phyloP scores from a whole-genome alignment of 2,888 invertebrate species.

The Ferdinandea cuprea region DNA sequence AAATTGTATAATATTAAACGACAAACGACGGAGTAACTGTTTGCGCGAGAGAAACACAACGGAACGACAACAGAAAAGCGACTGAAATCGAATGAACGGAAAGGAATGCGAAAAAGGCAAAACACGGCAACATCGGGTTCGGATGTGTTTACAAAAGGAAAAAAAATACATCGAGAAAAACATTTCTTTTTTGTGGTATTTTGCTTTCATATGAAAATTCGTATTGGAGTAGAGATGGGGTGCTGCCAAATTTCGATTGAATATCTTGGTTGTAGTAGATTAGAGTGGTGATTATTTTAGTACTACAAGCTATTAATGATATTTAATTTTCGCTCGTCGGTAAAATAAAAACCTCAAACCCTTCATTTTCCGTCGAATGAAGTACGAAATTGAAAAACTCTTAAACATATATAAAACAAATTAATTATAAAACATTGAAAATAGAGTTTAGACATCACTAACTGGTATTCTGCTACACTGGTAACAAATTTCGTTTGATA shows the following conservation, averaged over 20 bases:
- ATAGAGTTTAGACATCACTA: too few species aligned
- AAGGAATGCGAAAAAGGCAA: conserved; percentile 63
- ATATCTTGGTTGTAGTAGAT: conserved; percentile 29
- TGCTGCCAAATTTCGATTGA: conserved; percentile 82
- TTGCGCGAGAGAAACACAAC: conserved; percentile 69
- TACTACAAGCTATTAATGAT: neutral
- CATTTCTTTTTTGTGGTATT: conserved; percentile 57
- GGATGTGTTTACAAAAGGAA: conserved; percentile 61
- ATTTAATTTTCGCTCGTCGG: too few species aligned
- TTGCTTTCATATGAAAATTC: conserved; percentile 80
- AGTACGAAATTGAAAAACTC: too few species aligned
- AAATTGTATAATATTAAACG: too few species aligned
- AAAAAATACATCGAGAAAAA: conserved; percentile 41
- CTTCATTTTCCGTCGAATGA: too few species aligned
- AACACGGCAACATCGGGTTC: conserved; percentile 62
- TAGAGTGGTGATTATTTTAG: neutral
- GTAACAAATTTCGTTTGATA: too few species aligned
- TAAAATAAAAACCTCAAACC: too few species aligned
- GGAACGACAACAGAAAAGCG: conserved; percentile 77
- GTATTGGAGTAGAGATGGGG: conserved; percentile 82
- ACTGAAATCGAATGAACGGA: conserved; percentile 71
- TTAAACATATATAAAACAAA: too few species aligned
- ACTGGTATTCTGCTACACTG: too few species aligned
- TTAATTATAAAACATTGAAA: too few species aligned
- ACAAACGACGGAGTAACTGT: conserved; percentile 57